Percentiles rank a stretch among this genome's conserved stretches.
Evolutionary conservation across 2,113 vertebrate species (phyloP).

Genomic region (Poeciliopsis occidentalis): DNA sequence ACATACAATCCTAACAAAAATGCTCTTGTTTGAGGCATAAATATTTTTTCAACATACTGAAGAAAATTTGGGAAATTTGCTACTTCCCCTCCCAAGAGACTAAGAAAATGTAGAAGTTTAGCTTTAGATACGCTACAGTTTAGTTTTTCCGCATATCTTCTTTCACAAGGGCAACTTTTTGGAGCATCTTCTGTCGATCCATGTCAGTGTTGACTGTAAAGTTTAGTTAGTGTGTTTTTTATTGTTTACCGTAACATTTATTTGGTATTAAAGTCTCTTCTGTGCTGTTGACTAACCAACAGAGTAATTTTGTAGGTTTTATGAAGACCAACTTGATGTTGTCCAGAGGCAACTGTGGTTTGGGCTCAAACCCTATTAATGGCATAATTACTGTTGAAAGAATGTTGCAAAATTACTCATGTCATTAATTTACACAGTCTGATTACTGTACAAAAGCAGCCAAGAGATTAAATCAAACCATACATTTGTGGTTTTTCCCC

Average conservation of each 20-base stretch:
- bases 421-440: slow-evolving; percentile 31
- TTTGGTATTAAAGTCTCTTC: slow-evolving; percentile 19
- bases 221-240: slow-evolving; percentile 28
- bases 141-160: not conserved
- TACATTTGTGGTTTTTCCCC: slow-evolving; percentile 45
- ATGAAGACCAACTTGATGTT: slow-evolving; percentile 64
- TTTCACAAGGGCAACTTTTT: not conserved
- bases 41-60: not conserved
- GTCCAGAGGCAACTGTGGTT: slow-evolving; percentile 42
- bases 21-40: not conserved
- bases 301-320: slow-evolving; percentile 60
- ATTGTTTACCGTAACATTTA: slow-evolving; percentile 17
- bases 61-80: not conserved
- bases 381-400: slow-evolving; percentile 42
- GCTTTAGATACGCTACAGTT: not conserved
- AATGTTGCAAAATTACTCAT: slow-evolving; percentile 33
- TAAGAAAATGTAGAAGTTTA: not conserved
- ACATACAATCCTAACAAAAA: not conserved
- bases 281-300: slow-evolving; percentile 45
- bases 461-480: slow-evolving; percentile 43
- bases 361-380: slow-evolving; percentile 36
- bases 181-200: slow-evolving; percentile 3
- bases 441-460: slow-evolving; percentile 37
- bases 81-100: not conserved
- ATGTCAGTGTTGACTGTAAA: slow-evolving; percentile 12